These are phyloP conservation scores for Drosophila pseudotalamancana DNA, from an alignment of 2,888 invertebrate species.

Conservation along the genomic window DNA sequence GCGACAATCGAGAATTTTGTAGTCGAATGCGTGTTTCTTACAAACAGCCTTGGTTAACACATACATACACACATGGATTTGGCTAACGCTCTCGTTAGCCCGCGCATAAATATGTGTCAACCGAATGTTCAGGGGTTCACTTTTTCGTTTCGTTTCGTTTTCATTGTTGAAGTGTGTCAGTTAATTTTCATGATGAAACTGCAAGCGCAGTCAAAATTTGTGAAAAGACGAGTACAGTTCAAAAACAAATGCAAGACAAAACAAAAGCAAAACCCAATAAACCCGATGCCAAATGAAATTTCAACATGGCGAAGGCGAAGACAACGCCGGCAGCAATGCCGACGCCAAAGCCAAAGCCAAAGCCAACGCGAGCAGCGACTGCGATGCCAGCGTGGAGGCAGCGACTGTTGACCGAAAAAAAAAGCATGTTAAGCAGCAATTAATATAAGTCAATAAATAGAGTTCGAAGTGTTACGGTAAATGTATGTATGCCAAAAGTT, in stretches of 20 bases:
- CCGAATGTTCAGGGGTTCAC: conserved; percentile 25
- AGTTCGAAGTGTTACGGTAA: conserved; percentile 31
- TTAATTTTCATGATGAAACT: conserved; percentile 68
- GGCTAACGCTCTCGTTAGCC: conserved; percentile 15
- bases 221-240: conserved; percentile 36
- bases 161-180: conserved; percentile 61
- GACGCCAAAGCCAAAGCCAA: neutral
- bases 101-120: conserved; percentile 57
- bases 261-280: conserved; percentile 33
- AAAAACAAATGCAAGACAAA: conserved; percentile 21
- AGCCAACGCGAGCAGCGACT: neutral
- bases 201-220: conserved; percentile 49
- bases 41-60: conserved; percentile 31
- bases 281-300: conserved; percentile 40
- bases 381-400: conserved; percentile 3
- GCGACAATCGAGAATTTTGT: conserved; percentile 19
- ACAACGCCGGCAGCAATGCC: conserved; percentile 7
- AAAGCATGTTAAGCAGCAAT: conserved; percentile 61
- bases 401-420: conserved; percentile 4
- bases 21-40: conserved; percentile 17
- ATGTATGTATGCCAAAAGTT: conserved; percentile 45
- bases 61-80: neutral
- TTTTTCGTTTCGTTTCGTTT: conserved; percentile 45
- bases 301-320: conserved; percentile 49
- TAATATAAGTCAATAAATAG: conserved; percentile 64